Base-by-base conservation (phyloP, 2,113 vertebrate genomes). In the Dryoscopus gambensis region DNA sequence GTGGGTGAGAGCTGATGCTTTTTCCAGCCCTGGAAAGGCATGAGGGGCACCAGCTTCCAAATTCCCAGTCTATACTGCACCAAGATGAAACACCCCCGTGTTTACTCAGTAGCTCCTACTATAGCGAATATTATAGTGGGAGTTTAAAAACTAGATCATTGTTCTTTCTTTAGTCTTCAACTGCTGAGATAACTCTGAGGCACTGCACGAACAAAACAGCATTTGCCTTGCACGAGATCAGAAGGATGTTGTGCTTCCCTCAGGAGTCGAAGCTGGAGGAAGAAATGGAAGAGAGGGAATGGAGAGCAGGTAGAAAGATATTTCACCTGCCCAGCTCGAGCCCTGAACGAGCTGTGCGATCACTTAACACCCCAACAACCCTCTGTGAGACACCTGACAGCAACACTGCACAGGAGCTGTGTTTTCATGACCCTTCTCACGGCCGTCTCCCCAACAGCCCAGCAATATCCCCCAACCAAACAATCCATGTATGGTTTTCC, bases 401-500 rank as follows among this genome's bases (percentile, higher is more conserved):
- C 49, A 10, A 9, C 4, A 25, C 44, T 50, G 40, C 67, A 57
- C 42, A 57, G 50, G 24, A 92, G 44, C 46, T 65, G 5, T 17
- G 42, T 75, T 94, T 84, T 44, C 64, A 69, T 15, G 20, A 37
- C 50, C 73, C 57, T 63, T 37, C 50, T 84, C 76, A 25, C 56
- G 14, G 73, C 46, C 28, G 10, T 15, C 44, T 65, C 60, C 76
- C 24, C 4, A 65, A 53, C 1, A 93, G 39, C 56, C 57, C 44
- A 96, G 87, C 67, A 69, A 73, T n/a, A 90, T 53, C 90, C 74
- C 89, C 86, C 63, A 65, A 65, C 7, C 49, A 93, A 95, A 87
- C 76, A 81, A 85, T 86, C 97, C 97, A 95, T 96, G 93, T 91
- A 96, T 44, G 96, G 96, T 75, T 91, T 90, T 93, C 84, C 94